These are phyloP conservation scores for Pangasianodon hypophthalmus DNA, from an alignment of 2,113 vertebrate species.

Conservation along the genomic window DNA sequence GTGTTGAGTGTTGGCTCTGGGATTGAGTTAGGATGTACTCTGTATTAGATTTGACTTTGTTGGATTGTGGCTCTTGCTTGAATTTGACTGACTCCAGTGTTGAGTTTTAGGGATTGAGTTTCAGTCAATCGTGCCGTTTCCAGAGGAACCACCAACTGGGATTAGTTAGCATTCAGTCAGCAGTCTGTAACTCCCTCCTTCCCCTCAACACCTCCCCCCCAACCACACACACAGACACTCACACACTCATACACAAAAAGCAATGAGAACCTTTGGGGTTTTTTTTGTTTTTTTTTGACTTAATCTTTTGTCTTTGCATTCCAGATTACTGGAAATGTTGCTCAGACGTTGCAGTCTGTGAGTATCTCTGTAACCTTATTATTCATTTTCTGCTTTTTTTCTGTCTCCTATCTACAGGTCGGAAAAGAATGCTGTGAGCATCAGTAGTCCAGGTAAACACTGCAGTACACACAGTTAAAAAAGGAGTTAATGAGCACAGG, in stretches of 20 bases:
- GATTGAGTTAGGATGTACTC: neutral
- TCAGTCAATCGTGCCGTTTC: conserved; percentile 13
- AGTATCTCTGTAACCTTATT: neutral
- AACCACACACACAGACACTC: neutral
- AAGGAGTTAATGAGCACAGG: neutral
- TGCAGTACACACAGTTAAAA: neutral
- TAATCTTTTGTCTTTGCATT: neutral
- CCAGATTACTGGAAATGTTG: neutral
- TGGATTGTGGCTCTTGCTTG: neutral
- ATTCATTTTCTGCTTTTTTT: neutral
- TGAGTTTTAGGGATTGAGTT: conserved; percentile 18
- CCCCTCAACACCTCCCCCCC: neutral
- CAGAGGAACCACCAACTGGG: conserved; percentile 5
- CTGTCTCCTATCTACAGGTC: conserved; percentile 42
- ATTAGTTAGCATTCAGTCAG: conserved; percentile 6
- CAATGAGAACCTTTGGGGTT: neutral
- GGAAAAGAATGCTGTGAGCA: conserved; percentile 40
- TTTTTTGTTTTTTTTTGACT: neutral
- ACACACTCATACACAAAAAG: neutral
- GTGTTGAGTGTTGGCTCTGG: neutral
- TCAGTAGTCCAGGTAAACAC: conserved; percentile 50
- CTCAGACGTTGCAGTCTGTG: no score
- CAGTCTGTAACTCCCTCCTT: neutral
- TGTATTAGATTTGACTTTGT: neutral
- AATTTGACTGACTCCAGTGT: neutral